Evolutionary conservation across 2,797 vertebrate species (phyloP).

Genomic region (Halcyon leucocephala): DNA sequence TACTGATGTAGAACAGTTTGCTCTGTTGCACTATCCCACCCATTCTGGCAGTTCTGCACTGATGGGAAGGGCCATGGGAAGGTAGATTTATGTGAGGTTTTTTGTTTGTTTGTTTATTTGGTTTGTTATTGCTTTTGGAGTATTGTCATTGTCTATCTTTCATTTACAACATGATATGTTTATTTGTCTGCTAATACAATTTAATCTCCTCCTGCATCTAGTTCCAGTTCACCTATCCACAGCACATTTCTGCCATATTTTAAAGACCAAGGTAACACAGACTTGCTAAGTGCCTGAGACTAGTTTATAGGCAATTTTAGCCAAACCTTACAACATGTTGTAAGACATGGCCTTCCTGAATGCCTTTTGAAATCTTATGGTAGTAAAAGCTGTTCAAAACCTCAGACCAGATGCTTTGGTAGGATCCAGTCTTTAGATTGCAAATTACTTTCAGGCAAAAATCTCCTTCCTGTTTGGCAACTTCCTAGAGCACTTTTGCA

Average conservation of each 20-base stretch:
- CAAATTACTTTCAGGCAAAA: slow-evolving; percentile 48
- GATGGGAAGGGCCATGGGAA: neutral
- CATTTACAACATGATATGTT: neutral
- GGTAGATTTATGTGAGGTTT: neutral
- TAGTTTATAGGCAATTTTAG: slow-evolving; percentile 24
- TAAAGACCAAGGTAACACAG: neutral
- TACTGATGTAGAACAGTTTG: neutral
- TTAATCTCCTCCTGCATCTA: neutral
- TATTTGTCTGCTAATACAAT: neutral
- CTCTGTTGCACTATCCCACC: neutral
- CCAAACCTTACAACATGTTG: neutral
- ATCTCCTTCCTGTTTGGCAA: slow-evolving; percentile 59
- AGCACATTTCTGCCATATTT: neutral
- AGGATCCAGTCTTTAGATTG: slow-evolving; percentile 21
- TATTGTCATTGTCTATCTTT: neutral
- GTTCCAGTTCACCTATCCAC: neutral
- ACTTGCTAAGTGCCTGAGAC: neutral
- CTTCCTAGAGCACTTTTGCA: slow-evolving; percentile 36
- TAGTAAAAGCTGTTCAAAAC: slow-evolving; percentile 43
- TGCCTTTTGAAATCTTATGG: slow-evolving; percentile 32
- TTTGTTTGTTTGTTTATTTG: neutral
- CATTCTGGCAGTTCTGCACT: neutral
- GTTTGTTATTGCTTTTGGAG: neutral
- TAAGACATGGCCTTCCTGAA: neutral
- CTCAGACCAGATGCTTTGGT: slow-evolving; percentile 50